Conservation (phyloP, 2,888 invertebrate genomes). For the Neelides folsomi region DNA sequence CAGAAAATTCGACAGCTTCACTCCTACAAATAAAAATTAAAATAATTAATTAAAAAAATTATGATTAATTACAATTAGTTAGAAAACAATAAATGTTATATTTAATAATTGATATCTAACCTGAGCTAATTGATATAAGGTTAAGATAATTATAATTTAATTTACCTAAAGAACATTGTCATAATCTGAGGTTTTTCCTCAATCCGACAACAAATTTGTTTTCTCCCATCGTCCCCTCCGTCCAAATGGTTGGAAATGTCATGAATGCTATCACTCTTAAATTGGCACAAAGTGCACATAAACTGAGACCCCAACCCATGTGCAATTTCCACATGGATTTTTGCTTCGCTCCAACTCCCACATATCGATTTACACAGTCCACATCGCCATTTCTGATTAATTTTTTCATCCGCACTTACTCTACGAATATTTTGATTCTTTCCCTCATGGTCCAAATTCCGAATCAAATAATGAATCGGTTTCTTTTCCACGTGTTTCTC, state of each 20-base stretch:
- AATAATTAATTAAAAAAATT: neutral
- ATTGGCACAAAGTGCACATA: slow-evolving; percentile 56
- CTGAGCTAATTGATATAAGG: too few relatives aligned
- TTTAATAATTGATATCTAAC: too few relatives aligned
- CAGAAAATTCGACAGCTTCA: slow-evolving; percentile 34
- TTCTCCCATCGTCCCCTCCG: neutral
- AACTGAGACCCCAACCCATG: slow-evolving; percentile 57
- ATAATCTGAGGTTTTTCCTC: neutral
- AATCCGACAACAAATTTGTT: neutral
- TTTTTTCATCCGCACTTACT: too few relatives aligned
- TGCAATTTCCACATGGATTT: slow-evolving; percentile 45
- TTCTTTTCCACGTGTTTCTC: slow-evolving; percentile 48
- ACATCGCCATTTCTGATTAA: slow-evolving; percentile 47
- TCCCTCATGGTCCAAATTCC: slow-evolving; percentile 39
- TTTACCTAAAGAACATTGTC: slow-evolving; percentile 39
- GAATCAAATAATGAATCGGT: slow-evolving; percentile 41
- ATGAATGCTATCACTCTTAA: slow-evolving; percentile 32
- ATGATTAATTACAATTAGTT: neutral
- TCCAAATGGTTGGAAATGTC: slow-evolving; percentile 12
- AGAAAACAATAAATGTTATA: neutral
- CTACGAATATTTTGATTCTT: slow-evolving; percentile 18
- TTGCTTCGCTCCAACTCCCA: slow-evolving; percentile 47
- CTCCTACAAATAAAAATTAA: slow-evolving; percentile 13
- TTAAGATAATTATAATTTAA: neutral
- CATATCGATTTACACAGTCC: slow-evolving; percentile 52